phyloP scores from a whole-genome alignment of 1,140 invertebrate species.

The Cherax quadricarinatus region DNA sequence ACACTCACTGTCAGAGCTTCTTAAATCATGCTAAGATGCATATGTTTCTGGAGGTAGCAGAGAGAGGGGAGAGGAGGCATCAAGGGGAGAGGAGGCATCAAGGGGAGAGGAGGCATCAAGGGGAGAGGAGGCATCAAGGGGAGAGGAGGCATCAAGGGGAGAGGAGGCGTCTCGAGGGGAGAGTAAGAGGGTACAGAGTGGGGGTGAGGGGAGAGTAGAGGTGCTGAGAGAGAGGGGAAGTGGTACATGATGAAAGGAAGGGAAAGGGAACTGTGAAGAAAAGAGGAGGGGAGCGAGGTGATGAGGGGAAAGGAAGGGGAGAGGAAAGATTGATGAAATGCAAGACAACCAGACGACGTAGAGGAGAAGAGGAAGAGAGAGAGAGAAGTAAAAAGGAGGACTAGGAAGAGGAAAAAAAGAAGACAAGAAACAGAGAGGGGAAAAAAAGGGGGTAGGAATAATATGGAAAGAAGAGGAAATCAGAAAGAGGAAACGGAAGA shows the following conservation, averaged over 20 bases:
- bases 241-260: neutral
- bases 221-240: neutral
- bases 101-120: no score
- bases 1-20: no score
- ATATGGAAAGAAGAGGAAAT: no score
- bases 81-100: no score
- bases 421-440: neutral
- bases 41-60: no score
- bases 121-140: no score
- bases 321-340: neutral
- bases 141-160: no score
- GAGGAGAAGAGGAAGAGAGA: neutral
- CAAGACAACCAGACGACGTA: neutral
- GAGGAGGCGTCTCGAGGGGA: neutral
- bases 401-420: neutral
- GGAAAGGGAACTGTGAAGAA: neutral
- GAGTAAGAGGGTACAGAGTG: neutral
- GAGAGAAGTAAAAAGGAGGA: neutral
- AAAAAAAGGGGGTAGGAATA: no score
- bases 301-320: neutral
- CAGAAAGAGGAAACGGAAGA: no score
- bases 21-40: no score
- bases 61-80: no score
- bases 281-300: neutral
- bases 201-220: neutral